Conservation (phyloP, 2,797 vertebrate species). For the Acomys russatus region DNA sequence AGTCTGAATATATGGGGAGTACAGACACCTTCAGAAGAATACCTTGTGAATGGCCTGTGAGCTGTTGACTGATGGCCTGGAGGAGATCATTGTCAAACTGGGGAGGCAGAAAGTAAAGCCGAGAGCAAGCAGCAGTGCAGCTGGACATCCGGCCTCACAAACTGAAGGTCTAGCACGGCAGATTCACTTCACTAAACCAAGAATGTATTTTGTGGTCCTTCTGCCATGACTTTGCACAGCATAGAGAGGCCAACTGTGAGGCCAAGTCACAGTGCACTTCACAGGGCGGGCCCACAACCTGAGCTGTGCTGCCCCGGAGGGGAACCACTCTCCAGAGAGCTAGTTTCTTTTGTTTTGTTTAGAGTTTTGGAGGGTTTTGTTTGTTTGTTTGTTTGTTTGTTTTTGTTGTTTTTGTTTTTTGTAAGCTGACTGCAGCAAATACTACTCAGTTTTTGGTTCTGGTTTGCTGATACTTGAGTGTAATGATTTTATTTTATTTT, state of each 20-base stretch:
- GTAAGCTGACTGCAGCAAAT: neutral
- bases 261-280: neutral
- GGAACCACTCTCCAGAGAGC: neutral
- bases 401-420: neutral
- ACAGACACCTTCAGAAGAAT: neutral
- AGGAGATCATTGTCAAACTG: neutral
- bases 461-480: constrained; percentile 25
- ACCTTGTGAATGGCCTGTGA: neutral
- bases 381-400: neutral
- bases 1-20: neutral
- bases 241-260: neutral
- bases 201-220: neutral
- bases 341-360: neutral
- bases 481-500: constrained; percentile 28
- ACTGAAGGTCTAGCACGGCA: neutral
- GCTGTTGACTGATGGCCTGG: neutral
- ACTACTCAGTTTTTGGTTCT: neutral
- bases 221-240: neutral
- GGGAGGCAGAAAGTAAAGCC: neutral
- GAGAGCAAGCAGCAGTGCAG: neutral
- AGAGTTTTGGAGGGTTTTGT: neutral
- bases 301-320: accelerated
- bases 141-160: neutral
- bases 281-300: neutral
- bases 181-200: constrained; percentile 13